Conservation (phyloP, 1,140 invertebrate genomes). For the Macrosteles quadrilineatus region DNA sequence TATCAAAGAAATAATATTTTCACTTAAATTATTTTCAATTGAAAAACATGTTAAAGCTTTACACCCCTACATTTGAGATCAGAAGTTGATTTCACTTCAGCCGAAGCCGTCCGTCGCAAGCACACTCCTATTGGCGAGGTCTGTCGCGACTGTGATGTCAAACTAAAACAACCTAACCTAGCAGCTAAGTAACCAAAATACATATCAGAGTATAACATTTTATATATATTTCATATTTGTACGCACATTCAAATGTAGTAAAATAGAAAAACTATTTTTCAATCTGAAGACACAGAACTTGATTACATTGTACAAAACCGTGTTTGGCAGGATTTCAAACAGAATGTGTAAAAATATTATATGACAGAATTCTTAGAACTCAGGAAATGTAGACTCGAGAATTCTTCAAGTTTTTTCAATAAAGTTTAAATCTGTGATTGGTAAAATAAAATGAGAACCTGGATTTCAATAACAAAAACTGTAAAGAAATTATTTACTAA, state of each 20-base stretch:
- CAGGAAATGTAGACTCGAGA: too few relatives aligned
- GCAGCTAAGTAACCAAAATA: conserved; percentile 10
- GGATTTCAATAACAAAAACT: too few relatives aligned
- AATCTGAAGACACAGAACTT: conserved; percentile 7
- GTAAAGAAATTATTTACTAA: too few relatives aligned
- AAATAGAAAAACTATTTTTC: conserved; percentile 12
- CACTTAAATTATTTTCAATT: neutral
- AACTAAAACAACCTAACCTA: conserved; percentile 14
- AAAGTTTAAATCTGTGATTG: too few relatives aligned
- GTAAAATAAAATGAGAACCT: too few relatives aligned
- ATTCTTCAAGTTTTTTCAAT: too few relatives aligned
- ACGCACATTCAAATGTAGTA: conserved; percentile 11
- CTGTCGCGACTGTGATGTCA: neutral
- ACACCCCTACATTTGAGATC: neutral
- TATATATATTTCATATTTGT: conserved; percentile 17
- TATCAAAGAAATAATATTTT: neutral
- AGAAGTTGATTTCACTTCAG: neutral
- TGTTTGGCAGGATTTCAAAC: neutral
- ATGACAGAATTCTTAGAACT: too few relatives aligned
- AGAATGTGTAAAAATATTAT: too few relatives aligned
- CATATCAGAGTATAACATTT: conserved; percentile 13
- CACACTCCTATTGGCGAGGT: neutral
- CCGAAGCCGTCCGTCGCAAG: neutral
- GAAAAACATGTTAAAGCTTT: neutral
- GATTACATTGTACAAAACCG: conserved; percentile 5